phyloP scores from a whole-genome alignment of 2,888 invertebrate species.

The Calliphora vomitoria region DNA sequence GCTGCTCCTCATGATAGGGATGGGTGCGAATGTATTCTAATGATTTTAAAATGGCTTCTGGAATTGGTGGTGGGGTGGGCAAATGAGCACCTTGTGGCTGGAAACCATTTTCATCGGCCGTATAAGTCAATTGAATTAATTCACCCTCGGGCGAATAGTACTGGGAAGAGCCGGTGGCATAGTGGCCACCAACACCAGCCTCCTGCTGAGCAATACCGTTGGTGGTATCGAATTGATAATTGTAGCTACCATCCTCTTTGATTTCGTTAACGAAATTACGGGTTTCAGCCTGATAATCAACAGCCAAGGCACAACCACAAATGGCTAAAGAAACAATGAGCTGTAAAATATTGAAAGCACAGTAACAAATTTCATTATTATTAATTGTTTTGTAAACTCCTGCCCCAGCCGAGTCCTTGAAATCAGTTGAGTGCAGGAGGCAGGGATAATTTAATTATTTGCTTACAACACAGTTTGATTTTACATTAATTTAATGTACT shows the following conservation, averaged over 20 bases:
- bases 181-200: slow-evolving; percentile 86
- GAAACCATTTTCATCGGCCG: slow-evolving; percentile 87
- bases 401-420: not conserved
- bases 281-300: slow-evolving; percentile 80
- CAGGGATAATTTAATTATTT: slow-evolving; percentile 11
- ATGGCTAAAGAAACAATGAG: slow-evolving; percentile 69
- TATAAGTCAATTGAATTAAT: slow-evolving; percentile 84
- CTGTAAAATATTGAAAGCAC: slow-evolving; percentile 53
- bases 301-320: slow-evolving; percentile 65
- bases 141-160: slow-evolving; percentile 87
- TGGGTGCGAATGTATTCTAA: slow-evolving; percentile 83
- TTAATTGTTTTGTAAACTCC: slow-evolving; percentile 1
- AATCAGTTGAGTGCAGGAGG: not conserved
- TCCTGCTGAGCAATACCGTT: slow-evolving; percentile 88
- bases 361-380: slow-evolving; percentile 25
- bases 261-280: slow-evolving; percentile 84
- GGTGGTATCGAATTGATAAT: slow-evolving; percentile 85
- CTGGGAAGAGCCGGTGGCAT: slow-evolving; percentile 85
- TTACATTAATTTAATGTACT: slow-evolving; percentile 1
- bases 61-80: slow-evolving; percentile 84
- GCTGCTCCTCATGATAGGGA: slow-evolving; percentile 79
- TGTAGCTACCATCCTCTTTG: slow-evolving; percentile 85
- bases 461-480: not conserved
- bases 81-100: slow-evolving; percentile 84
- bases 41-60: slow-evolving; percentile 81